These are phyloP conservation scores for Carterocephalus palaemon DNA, from an alignment of 2,888 invertebrate species.

Conservation along the genomic window DNA sequence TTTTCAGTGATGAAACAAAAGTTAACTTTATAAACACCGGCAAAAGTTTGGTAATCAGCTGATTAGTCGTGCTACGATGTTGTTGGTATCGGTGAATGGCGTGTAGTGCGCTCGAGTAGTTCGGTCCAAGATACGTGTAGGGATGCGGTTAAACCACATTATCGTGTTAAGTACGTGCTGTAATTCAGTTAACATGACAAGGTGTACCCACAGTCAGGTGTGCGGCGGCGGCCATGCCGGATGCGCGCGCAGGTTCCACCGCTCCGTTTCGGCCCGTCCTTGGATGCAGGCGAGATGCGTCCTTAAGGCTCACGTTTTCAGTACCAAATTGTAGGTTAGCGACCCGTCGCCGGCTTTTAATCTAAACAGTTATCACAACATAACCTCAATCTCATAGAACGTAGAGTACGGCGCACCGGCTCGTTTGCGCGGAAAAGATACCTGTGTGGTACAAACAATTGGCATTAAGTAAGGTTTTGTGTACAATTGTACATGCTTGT, in stretches of 20 bases:
- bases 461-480: slow-evolving; percentile 56
- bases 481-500: slow-evolving; percentile 44
- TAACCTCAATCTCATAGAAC: slow-evolving; percentile 72
- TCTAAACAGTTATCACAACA: slow-evolving; percentile 74
- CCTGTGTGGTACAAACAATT: slow-evolving; percentile 49
- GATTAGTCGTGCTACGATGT: slow-evolving; percentile 58
- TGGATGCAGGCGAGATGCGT: slow-evolving; percentile 54
- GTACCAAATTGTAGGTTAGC: slow-evolving; percentile 47
- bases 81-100: slow-evolving; percentile 45
- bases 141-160: slow-evolving; percentile 38
- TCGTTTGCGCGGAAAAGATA: slow-evolving; percentile 47
- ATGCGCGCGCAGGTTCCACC: slow-evolving; percentile 72
- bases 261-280: slow-evolving; percentile 51
- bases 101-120: slow-evolving; percentile 43
- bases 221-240: slow-evolving; percentile 72
- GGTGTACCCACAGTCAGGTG: slow-evolving; percentile 71
- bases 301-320: slow-evolving; percentile 55
- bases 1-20: slow-evolving; percentile 56
- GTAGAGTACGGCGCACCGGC: slow-evolving; percentile 62
- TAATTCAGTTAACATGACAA: slow-evolving; percentile 64
- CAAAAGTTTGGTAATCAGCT: slow-evolving; percentile 76
- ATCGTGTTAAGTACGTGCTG: slow-evolving; percentile 47
- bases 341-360: slow-evolving; percentile 58
- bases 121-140: slow-evolving; percentile 40
- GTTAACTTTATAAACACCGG: slow-evolving; percentile 64